These are phyloP conservation scores for Schizopygopsis malacanthus DNA, from an alignment of 2,797 vertebrate genomes.

Conservation along the genomic window DNA sequence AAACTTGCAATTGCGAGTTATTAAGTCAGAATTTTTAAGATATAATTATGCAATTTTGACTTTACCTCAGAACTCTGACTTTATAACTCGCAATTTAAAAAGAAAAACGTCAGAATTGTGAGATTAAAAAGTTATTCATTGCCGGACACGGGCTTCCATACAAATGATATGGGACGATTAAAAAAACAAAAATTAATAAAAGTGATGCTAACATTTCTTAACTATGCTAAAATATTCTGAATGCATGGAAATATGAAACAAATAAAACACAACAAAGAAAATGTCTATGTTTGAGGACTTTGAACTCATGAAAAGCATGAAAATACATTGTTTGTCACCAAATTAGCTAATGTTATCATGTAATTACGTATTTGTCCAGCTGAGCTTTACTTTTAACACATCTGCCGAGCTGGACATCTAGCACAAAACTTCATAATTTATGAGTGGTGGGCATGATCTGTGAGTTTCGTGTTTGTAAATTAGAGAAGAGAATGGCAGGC, in stretches of 20 bases:
- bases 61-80: too few species aligned
- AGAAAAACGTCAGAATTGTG: not conserved
- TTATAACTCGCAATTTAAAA: not conserved
- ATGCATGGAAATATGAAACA: not conserved
- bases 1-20: too few species aligned
- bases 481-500: conserved; percentile 61
- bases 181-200: not conserved
- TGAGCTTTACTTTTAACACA: not conserved
- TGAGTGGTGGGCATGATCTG: conserved; percentile 31
- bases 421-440: conserved; percentile 37
- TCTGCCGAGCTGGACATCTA: not conserved
- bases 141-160: not conserved
- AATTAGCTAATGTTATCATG: not conserved
- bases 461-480: conserved; percentile 11
- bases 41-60: not conserved
- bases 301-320: not conserved
- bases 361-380: not conserved
- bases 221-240: not conserved
- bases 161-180: not conserved
- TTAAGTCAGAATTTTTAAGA: not conserved
- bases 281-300: not conserved
- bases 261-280: not conserved
- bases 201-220: not conserved
- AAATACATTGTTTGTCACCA: not conserved
- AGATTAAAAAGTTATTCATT: not conserved